Evolutionary conservation across 2,113 vertebrate genomes (phyloP), one percentile per base, ranked within the genome.

Genomic region (Neoarius graeffei): DNA sequence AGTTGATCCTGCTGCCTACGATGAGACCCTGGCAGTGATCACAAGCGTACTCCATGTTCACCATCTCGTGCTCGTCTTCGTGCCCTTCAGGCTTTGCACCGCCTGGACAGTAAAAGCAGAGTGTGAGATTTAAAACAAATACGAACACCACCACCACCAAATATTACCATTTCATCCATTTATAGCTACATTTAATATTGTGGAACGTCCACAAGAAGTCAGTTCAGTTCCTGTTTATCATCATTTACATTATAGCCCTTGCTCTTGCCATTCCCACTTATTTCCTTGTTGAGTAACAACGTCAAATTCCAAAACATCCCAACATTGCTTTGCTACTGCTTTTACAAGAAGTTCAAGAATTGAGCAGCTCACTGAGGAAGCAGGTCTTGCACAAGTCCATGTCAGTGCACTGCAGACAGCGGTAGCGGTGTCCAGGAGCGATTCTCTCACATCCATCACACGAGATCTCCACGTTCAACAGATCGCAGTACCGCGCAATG

Each of bases 341-440:
- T 52, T 52, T 19, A 71, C 2, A 1, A 11, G 71, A 14, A 42
- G 20, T 71, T 15, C 48, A 57, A 17, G 82, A 66, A 17, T 4
- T 23, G 15, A 80, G 62, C 1, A n/a, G 67, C 95, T 96, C 92
- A 99, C 98, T 98, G 73, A 99, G 95, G 92, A 99, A 99, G 86
- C 98, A 99, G 0, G 98, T 98, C 94, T 99, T 99, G 90, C 98
- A 99, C 3, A 99, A 96, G 87, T 99, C 98, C 98, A 99, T 99
- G 86, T 99, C 97, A 4, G 96, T 98, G 93, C 98, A 99, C 87
- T 99, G 98, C 90, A 99, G 94, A 69, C 98, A 99, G 86, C 98
- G 94, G 93, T 99, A 99, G n/a, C 98, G 97, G 82, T 98, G 97
- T 97, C 97, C 99, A 0, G 98, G 98, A 0, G 98, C 97, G 17